Conservation (phyloP, 2,113 vertebrate genomes). For the Bufo gargarizans region DNA sequence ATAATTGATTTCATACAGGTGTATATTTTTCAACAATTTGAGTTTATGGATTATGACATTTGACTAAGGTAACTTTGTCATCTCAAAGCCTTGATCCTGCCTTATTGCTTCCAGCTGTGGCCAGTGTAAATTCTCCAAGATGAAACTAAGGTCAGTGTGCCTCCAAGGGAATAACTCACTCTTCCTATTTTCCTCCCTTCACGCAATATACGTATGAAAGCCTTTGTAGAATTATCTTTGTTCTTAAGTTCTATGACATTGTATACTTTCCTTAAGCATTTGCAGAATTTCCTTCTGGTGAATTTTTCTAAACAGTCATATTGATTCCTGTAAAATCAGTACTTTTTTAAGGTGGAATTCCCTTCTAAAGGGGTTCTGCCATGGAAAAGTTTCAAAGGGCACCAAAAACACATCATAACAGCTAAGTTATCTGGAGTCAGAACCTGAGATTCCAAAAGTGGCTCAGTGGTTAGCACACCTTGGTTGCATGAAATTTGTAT, state of each 20-base stretch:
- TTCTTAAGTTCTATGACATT: not conserved
- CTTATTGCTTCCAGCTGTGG: conserved; percentile 16
- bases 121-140: conserved; percentile 1
- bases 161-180: not conserved
- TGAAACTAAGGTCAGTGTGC: not conserved
- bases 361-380: no score
- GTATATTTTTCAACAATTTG: not conserved
- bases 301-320: no score
- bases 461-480: no score
- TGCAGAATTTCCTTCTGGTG: no score
- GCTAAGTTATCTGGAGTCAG: no score
- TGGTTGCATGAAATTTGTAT: no score
- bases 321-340: no score
- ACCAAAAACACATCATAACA: no score
- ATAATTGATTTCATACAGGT: conserved; percentile 1
- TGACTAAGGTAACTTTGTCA: conserved; percentile 5
- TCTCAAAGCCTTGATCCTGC: not conserved
- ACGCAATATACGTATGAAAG: not conserved
- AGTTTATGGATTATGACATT: conserved; percentile 8
- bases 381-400: no score
- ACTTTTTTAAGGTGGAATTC: no score
- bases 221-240: not conserved
- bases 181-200: not conserved
- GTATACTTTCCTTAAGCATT: not conserved
- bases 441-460: no score